Evolutionary conservation across 2,113 vertebrate genomes (phyloP), one percentile per base, ranked within the genome.

Genomic region (Oriolus oriolus): DNA sequence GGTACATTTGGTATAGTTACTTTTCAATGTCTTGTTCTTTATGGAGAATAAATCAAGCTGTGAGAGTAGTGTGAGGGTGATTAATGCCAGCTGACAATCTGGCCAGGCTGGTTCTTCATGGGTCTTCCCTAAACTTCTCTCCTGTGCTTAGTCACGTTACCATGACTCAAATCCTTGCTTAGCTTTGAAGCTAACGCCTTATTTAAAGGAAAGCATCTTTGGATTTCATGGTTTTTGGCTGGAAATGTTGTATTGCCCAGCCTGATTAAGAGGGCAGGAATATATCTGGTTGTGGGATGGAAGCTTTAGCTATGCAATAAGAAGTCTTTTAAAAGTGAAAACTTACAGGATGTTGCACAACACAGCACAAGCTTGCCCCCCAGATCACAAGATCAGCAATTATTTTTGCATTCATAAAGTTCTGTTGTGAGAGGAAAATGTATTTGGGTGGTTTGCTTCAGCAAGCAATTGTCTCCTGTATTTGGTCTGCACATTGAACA

Each of bases 331-430:
- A 44, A 44, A 94, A 81, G 85, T 35, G 31, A 84, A 92, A 96
- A 78, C n/a, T 63, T 30, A 42, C 83, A 94, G 95, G 96, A 93
- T 95, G 54, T 96, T 96, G 90, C 88, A 82, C 83, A 93, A 90
- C 12, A 11, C 4, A 4, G 31, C 52, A 42, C 42, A 50, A 84
- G 37, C 65, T 31, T 79, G 35, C 13, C 24, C 50, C 64, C 28
- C 23, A 71, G 2, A 91, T 89, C 45, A 75, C 88, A 84, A 75
- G 68, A 18, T 82, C 93, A 95, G 95, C 94, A 90, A 84, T 65
- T 93, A 90, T 87, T 93, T 92, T 69, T 81, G 68, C 61, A 50
- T 92, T 86, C 79, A 68, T 56, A 41, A 68, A 12, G n/a, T 64
- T 84, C 79, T 84, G 68, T 49, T 90, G 73, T 6, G 77, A 91